Conservation (phyloP, 2,797 vertebrate genomes). For the Megaceryle alcyon region DNA sequence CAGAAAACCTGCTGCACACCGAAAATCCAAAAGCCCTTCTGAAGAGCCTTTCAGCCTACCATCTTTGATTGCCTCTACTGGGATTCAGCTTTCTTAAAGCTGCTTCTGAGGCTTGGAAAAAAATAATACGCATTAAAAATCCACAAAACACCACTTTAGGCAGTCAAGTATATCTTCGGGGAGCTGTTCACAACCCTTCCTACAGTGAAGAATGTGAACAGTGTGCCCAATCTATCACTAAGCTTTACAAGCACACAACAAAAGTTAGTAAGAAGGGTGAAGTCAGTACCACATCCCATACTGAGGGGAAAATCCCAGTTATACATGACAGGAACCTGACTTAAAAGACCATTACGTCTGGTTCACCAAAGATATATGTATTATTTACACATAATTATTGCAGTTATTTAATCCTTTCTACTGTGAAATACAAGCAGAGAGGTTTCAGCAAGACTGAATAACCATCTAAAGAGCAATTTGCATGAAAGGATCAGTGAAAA, state of each 20-base stretch:
- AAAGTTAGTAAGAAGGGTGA: background rate
- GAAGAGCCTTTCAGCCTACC: background rate
- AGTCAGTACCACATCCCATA: background rate
- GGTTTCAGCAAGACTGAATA: constrained; percentile 15
- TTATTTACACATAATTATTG: constrained; percentile 29
- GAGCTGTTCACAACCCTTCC: background rate
- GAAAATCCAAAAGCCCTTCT: background rate
- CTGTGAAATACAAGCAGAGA: constrained; percentile 13
- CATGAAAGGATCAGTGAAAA: constrained; percentile 20
- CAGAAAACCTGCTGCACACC: background rate
- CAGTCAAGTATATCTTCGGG: constrained; percentile 17
- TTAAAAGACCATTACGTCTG: background rate
- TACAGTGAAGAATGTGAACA: background rate
- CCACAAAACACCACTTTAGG: constrained; percentile 23
- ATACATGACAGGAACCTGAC: background rate
- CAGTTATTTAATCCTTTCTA: constrained; percentile 13
- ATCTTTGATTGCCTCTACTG: constrained; percentile 25
- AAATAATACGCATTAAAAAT: background rate
- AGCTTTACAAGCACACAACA: background rate
- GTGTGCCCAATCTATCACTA: background rate
- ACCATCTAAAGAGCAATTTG: constrained; percentile 4
- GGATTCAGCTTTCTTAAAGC: constrained; percentile 41
- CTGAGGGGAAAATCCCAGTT: background rate
- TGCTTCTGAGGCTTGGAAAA: constrained; percentile 5
- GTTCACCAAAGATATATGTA: background rate